Evolutionary conservation across 2,797 vertebrate genomes (phyloP).

Genomic region (Crenichthys baileyi): DNA sequence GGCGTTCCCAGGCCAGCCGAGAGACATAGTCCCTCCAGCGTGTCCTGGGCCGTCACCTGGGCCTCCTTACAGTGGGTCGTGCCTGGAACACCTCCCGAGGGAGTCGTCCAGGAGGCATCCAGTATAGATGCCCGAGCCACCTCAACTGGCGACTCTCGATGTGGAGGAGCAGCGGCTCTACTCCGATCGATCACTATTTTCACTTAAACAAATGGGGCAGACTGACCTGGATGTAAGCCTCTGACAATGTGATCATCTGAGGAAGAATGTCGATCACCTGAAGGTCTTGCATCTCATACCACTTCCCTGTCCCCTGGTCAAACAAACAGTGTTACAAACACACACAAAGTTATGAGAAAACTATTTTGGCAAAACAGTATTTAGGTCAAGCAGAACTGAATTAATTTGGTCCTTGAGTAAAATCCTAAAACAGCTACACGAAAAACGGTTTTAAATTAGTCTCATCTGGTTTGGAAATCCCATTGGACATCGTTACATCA

Average conservation of each 20-base stretch:
- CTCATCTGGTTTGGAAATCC: background rate
- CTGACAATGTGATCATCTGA: constrained; percentile 97
- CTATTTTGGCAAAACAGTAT: background rate
- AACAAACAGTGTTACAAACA: constrained; percentile 11
- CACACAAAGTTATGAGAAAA: background rate
- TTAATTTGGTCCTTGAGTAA: background rate
- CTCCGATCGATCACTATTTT: background rate
- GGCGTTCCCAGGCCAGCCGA: no score
- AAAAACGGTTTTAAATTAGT: background rate
- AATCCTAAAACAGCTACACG: background rate
- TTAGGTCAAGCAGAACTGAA: background rate
- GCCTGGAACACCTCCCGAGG: no score
- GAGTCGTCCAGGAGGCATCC: no score
- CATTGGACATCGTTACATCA: background rate
- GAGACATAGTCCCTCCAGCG: no score
- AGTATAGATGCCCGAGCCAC: no score
- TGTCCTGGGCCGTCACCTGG: no score
- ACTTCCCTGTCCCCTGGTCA: constrained; percentile 93
- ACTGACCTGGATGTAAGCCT: constrained; percentile 95
- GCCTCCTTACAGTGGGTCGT: no score
- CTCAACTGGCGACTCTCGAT: no score
- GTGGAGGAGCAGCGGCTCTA: no score
- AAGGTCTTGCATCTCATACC: constrained; percentile 97
- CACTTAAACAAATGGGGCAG: background rate
- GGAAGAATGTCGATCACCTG: constrained; percentile 97